These are phyloP conservation scores for Alviniconcha marisindica DNA, from an alignment of 1,140 invertebrate genomes.

Conservation along the genomic window DNA sequence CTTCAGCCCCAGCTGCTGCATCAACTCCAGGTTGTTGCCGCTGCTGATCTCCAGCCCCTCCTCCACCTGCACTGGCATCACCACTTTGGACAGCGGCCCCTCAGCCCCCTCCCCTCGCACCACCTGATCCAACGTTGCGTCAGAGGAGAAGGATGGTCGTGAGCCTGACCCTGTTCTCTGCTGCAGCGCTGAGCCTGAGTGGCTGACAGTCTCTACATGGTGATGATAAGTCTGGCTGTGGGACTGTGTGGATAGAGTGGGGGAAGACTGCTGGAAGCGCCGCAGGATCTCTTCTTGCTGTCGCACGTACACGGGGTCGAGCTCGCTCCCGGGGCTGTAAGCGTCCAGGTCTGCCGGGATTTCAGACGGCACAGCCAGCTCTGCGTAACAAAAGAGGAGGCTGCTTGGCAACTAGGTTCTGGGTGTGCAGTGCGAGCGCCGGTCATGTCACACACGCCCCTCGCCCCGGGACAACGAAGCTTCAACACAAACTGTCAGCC, in stretches of 20 bases:
- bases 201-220: background rate
- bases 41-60: background rate
- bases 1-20: slow-evolving; percentile 27
- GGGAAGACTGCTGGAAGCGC: background rate
- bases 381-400: too few species aligned
- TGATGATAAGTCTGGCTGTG: background rate
- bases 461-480: too few species aligned
- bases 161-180: background rate
- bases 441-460: too few species aligned
- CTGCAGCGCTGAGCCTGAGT: too few species aligned
- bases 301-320: slow-evolving; percentile 17
- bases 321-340: background rate
- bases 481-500: too few species aligned
- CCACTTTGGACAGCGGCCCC: background rate
- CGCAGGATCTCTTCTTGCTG: slow-evolving; percentile 33
- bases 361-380: too few species aligned
- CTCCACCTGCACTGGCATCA: background rate
- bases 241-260: background rate
- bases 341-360: slow-evolving; percentile 28
- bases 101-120: background rate
- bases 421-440: too few species aligned
- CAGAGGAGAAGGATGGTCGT: background rate
- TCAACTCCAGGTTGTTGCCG: background rate
- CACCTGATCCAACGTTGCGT: background rate
- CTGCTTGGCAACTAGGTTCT: too few species aligned